Base-by-base conservation (phyloP, 2,888 invertebrate species). In the Trimorus sp. region DNA sequence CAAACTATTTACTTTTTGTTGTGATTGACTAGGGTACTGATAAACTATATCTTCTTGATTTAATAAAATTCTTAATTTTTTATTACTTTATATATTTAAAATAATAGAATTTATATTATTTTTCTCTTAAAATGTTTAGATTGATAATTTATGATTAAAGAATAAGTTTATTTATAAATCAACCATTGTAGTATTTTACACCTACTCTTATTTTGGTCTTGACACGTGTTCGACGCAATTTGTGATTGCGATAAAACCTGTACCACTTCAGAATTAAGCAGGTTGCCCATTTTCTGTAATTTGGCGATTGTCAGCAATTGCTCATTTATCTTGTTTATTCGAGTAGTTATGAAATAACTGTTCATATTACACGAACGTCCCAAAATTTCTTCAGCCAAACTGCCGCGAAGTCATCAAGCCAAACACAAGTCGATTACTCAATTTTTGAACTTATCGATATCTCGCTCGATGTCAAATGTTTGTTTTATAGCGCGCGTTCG, bases 271-370 rank as follows among this genome's bases (percentile, higher is more conserved):
- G 16, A 38, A 11, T 60, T 40, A 1, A 26, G 8, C 26, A 36
- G 42, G n/a, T 16, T 63, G 8, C 11, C 51, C 14, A 73, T 49
- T 62, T 62, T 62, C 48, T 74, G 69, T 16, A 79, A 75, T 69
- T 74, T 63, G 0, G 65, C 53, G 45, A 80, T 51, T 15, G 53
- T 40, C 16, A 49, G 36, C 5, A 80, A 16, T 36, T 74, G 69
- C 45, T 79, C 79, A n/a, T 74, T 79, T 48, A 79, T 66, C 38
- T 75, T 79, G 8, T 70, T 79, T 6, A 79, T 59, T 14, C 74
- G 74, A 45, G 63, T 48, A 15, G 14, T 48, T 37, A 75, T 3
- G 9, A 74, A 9, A 26, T 69, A 63, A 51, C 74, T 79, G 12
- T 66, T 60, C 79, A 79, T 79, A 11, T 40, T 40, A 40, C 8